phyloP scores from a whole-genome alignment of 1,140 invertebrate genomes.

The Ostrea edulis region DNA sequence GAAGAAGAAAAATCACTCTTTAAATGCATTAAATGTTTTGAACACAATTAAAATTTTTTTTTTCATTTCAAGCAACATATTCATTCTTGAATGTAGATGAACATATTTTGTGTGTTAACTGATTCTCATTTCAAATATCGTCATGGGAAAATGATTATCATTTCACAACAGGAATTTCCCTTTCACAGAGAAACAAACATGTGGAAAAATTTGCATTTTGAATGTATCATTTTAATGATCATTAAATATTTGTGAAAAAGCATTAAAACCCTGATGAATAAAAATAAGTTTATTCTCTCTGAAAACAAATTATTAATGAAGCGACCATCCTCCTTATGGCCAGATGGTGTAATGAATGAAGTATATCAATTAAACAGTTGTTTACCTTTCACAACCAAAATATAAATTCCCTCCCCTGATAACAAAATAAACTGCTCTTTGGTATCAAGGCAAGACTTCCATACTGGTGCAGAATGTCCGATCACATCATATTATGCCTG shows the following conservation, averaged over 20 bases:
- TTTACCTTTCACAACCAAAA: conserved; percentile 6
- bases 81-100: background rate
- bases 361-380: background rate
- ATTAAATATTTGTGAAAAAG: background rate
- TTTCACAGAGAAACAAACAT: background rate
- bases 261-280: background rate
- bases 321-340: background rate
- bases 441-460: conserved; percentile 27
- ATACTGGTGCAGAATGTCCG: background rate
- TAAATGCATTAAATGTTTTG: conserved; percentile 26
- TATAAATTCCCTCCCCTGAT: conserved; percentile 7
- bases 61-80: background rate
- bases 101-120: background rate
- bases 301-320: background rate
- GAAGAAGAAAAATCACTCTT: background rate
- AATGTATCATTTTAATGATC: background rate
- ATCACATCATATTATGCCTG: background rate
- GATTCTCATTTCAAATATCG: background rate
- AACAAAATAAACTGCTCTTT: conserved; percentile 26
- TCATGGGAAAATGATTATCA: conserved; percentile 6
- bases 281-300: background rate
- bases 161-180: background rate
- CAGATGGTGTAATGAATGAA: background rate
- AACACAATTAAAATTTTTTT: conserved; percentile 20
- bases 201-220: background rate